Base-by-base conservation (phyloP, 2,888 invertebrate genomes). In the Mylabris sibirica region DNA sequence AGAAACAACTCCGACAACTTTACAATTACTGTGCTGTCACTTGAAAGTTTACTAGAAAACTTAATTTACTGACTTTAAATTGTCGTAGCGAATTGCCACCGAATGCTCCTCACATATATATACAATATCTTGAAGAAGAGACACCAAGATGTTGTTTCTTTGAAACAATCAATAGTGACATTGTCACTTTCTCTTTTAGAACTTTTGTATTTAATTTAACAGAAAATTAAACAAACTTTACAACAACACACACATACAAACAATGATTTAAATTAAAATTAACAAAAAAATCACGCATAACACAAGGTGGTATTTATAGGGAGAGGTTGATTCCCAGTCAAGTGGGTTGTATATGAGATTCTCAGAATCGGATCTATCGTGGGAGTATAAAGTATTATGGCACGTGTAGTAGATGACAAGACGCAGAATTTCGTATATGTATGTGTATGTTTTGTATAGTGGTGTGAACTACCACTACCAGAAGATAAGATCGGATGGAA, bases 351-450 rank as follows among this genome's bases (percentile, higher is more conserved):
- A 77, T 77, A 41, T 44, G n/a, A 77, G 77, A 77, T 78, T 76
- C 69, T 30, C 68, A 22, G 64, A 6, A n/a, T 34, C 62, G 59
- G 65, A 83, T 82, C 82, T 82, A 70, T 70, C 84, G 84, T 84
- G 84, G 82, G 84, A 84, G 79, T 75, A 74, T 80, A 74, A 75
- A 76, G 83, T 80, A 82, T 84, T 84, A 84, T 9, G 80, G 76
- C 80, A 81, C 76, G 80, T 83, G 82, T 80, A 44, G 14, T 30
- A 79, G 80, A 81, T 80, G 81, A 79, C 80, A 81, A 79, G 79
- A 79, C 80, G 75, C 75, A 77, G 78, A 77, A 80, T 81, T 79
- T 79, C 76, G 70, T 72, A 67, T 68, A 67, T 38, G 8, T 38
- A 38, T 38, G 14, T 38, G 2, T 38, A 38, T 9, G 3, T 38